Conservation (phyloP, 2,797 vertebrate genomes). For the Argya squamiceps region DNA sequence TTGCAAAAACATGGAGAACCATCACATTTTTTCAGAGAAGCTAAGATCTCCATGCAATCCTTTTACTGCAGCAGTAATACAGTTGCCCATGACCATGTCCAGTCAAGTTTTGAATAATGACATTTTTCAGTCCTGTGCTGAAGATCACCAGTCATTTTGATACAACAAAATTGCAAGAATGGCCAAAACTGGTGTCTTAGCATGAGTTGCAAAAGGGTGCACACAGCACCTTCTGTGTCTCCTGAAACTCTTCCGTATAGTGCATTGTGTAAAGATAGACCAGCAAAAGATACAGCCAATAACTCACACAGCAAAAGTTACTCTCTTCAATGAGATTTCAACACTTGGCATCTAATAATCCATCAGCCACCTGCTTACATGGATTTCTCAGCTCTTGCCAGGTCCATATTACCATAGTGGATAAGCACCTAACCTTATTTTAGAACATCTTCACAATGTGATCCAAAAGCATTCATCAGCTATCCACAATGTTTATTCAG, state of each 20-base stretch:
- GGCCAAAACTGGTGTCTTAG: neutral
- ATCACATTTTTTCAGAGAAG: neutral
- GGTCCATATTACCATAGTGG: fast-evolving
- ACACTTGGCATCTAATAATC: neutral
- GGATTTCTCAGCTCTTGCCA: neutral
- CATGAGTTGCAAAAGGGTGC: neutral
- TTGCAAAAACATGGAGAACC: neutral
- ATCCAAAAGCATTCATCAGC: neutral
- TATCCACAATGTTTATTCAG: neutral
- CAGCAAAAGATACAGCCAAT: neutral
- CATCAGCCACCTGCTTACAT: neutral
- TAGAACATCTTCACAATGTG: neutral
- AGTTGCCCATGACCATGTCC: neutral
- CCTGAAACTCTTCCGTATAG: neutral
- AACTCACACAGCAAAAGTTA: neutral
- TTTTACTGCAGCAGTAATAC: neutral
- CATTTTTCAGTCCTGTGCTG: neutral
- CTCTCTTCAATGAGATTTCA: neutral
- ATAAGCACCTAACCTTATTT: neutral
- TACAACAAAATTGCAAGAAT: neutral
- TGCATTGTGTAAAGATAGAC: neutral
- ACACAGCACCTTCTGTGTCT: neutral
- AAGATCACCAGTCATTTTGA: neutral
- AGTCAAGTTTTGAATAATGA: neutral
- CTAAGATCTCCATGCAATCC: neutral